Conservation (phyloP, 1,140 invertebrate genomes). For the Drosophila sp. region DNA sequence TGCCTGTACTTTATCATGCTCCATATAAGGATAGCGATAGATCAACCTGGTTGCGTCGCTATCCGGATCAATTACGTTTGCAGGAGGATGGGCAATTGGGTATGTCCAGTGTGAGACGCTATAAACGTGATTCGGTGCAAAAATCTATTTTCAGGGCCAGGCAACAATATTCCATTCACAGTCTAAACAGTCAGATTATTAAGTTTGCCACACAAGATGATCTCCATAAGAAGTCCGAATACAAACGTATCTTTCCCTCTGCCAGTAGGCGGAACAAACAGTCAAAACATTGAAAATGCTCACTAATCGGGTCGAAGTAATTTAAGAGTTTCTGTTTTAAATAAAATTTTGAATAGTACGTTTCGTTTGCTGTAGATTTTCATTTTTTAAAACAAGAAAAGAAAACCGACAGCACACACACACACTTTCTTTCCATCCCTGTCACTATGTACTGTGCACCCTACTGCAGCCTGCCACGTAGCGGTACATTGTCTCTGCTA, state of each 20-base stretch:
- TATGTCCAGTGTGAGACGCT: neutral
- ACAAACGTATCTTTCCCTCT: conserved; percentile 1
- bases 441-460: conserved; percentile 22
- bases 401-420: no score
- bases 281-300: conserved; percentile 1
- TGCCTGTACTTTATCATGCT: conserved; percentile 30
- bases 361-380: conserved; percentile 3
- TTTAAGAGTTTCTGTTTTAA: neutral
- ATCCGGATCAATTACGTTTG: conserved; percentile 14
- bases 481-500: neutral
- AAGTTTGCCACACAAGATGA: neutral
- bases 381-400: neutral
- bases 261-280: neutral
- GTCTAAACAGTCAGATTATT: conserved; percentile 4
- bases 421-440: neutral
- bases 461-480: conserved; percentile 1
- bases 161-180: neutral
- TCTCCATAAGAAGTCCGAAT: neutral
- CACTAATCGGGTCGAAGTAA: neutral
- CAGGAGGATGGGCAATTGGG: neutral
- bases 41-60: conserved; percentile 32
- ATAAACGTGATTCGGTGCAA: neutral
- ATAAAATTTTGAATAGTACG: conserved; percentile 18
- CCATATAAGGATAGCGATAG: conserved; percentile 27
- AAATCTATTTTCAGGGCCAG: neutral